Conservation (phyloP, 2,113 vertebrate species). For the Diphyllodes magnificus region DNA sequence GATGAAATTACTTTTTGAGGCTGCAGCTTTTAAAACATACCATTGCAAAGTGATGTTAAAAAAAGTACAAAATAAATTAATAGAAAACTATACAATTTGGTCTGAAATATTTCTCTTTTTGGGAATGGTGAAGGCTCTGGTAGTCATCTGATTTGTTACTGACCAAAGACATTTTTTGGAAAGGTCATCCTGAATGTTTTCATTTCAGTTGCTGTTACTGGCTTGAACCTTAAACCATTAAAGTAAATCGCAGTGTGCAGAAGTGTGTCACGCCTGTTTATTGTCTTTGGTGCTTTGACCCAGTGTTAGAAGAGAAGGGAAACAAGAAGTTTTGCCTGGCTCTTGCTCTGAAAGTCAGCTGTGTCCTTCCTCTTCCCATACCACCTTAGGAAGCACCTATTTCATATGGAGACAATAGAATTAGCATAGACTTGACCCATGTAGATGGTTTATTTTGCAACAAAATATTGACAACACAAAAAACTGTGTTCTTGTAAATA, state of each 20-base stretch:
- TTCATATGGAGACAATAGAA: background rate
- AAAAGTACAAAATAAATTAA: background rate
- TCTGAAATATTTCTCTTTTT: background rate
- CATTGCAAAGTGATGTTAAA: background rate
- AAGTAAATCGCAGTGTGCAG: background rate
- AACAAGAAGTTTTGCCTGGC: background rate
- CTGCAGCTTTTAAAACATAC: background rate
- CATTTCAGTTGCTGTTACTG: background rate
- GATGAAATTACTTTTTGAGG: background rate
- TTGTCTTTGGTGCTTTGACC: background rate
- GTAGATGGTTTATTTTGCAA: background rate
- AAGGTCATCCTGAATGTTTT: conserved; percentile 28
- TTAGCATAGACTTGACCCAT: background rate
- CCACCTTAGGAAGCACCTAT: background rate
- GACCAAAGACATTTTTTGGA: background rate
- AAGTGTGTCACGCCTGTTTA: background rate
- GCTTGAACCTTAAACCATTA: background rate
- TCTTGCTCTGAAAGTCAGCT: background rate
- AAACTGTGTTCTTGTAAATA: background rate
- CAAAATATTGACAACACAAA: background rate
- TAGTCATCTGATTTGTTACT: background rate
- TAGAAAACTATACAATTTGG: background rate
- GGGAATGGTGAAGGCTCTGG: background rate
- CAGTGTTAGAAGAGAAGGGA: background rate
- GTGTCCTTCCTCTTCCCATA: background rate